Evolutionary conservation across 1,140 invertebrate species (phyloP).

Genomic region (Zaprionus ornatus): DNA sequence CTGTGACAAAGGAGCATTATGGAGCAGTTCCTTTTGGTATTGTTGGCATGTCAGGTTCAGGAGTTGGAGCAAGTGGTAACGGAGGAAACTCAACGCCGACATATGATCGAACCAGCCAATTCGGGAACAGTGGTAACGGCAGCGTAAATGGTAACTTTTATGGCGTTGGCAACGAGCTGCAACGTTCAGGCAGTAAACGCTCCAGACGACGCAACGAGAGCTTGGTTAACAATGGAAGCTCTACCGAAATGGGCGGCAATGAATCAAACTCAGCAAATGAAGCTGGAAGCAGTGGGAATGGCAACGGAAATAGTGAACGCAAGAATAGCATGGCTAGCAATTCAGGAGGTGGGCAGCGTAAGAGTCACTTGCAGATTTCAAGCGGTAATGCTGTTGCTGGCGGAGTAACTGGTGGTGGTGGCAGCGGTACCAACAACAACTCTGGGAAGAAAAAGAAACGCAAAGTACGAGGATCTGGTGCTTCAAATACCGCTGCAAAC

Average conservation of each 20-base stretch:
- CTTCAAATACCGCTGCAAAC: constrained; percentile 72
- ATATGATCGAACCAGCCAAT: constrained; percentile 68
- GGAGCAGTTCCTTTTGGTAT: constrained; percentile 31
- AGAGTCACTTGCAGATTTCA: constrained; percentile 43
- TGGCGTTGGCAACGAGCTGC: constrained; percentile 48
- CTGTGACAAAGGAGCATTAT: constrained; percentile 48
- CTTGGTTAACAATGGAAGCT: constrained; percentile 58
- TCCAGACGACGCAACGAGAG: constrained; percentile 75
- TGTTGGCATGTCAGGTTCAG: constrained; percentile 14
- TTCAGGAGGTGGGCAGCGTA: constrained; percentile 51
- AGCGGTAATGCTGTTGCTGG: constrained; percentile 23
- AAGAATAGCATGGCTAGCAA: constrained; percentile 34
- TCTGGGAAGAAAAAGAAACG: constrained; percentile 91
- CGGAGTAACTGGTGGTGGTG: constrained; percentile 26
- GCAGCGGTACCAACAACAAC: constrained; percentile 41
- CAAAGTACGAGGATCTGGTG: constrained; percentile 86
- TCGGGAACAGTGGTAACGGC: constrained; percentile 49
- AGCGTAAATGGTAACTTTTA: constrained; percentile 50
- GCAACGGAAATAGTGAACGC: constrained; percentile 26
- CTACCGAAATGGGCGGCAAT: constrained; percentile 73
- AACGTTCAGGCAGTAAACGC: constrained; percentile 70
- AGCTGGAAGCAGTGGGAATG: constrained; percentile 58
- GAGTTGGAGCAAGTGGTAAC: constrained; percentile 44
- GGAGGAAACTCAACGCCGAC: constrained; percentile 70
- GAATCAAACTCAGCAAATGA: constrained; percentile 82